Conservation (phyloP, 2,888 invertebrate species). For the Magallana nippona region DNA sequence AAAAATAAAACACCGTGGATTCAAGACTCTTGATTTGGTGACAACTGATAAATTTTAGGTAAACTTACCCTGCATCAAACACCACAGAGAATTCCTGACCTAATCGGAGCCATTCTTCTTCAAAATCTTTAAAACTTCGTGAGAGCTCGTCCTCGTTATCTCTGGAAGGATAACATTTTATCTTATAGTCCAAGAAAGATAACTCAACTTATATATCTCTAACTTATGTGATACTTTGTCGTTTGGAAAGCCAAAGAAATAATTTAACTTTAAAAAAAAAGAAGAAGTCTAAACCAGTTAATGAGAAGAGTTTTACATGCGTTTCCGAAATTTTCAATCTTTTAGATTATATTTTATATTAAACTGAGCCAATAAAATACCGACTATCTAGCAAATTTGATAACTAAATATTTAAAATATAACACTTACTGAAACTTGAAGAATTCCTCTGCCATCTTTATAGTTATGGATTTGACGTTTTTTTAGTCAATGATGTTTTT, state of each 20-base stretch:
- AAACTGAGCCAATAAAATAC: background rate
- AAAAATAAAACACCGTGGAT: too few relatives aligned
- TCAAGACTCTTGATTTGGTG: too few relatives aligned
- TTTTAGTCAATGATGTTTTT: background rate
- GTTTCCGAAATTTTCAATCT: too few relatives aligned
- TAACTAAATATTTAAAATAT: background rate
- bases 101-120: slow-evolving; percentile 24
- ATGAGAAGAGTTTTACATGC: background rate
- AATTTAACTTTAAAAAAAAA: background rate
- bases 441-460: slow-evolving; percentile 7
- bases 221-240: too few relatives aligned
- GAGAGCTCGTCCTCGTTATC: slow-evolving; percentile 4
- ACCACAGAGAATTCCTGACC: slow-evolving; percentile 1
- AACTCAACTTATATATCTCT: background rate
- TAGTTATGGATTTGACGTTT: background rate
- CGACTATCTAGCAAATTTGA: background rate
- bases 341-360: slow-evolving; percentile 7
- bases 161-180: slow-evolving; percentile 10
- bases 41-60: background rate
- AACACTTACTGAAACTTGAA: slow-evolving; percentile 8
- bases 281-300: background rate
- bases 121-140: slow-evolving; percentile 26
- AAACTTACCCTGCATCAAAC: slow-evolving; percentile 17
- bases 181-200: background rate
- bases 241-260: background rate